Conservation (phyloP, 1,140 invertebrate genomes). For the Palaemon carinicauda region DNA sequence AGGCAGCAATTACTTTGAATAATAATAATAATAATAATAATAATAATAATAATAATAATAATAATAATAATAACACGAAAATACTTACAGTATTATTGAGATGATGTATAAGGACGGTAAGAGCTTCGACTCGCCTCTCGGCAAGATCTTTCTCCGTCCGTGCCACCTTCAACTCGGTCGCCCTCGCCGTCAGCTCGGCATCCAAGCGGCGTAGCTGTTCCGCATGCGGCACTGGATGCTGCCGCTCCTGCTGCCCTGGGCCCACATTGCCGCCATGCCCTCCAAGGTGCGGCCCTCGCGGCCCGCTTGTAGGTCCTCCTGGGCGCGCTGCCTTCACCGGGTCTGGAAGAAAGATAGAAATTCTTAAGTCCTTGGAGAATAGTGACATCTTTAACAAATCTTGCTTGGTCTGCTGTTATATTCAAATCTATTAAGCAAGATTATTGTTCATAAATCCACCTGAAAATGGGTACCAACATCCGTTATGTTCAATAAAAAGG, state of each 20-base stretch:
- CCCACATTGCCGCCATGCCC: background rate
- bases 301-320: background rate
- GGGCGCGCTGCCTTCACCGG: constrained; percentile 41
- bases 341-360: background rate
- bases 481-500: no score
- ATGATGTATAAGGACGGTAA: constrained; percentile 31
- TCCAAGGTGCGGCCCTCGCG: constrained; percentile 2
- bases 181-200: constrained; percentile 31
- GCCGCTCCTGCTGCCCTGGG: constrained; percentile 18
- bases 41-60: no score
- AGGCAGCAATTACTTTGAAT: no score
- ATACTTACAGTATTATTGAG: constrained; percentile 16
- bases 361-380: background rate
- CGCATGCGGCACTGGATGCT: background rate
- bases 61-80: background rate
- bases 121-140: constrained; percentile 7
- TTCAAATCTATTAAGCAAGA: no score
- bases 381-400: no score
- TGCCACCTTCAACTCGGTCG: constrained; percentile 29
- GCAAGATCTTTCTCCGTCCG: constrained; percentile 12
- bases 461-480: no score
- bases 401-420: no score
- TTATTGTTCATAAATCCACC: no score
- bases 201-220: constrained; percentile 28
- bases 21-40: no score